These are phyloP conservation scores for Gasterosteus nipponicus DNA, from an alignment of 2,113 vertebrate genomes.

Conservation along the genomic window DNA sequence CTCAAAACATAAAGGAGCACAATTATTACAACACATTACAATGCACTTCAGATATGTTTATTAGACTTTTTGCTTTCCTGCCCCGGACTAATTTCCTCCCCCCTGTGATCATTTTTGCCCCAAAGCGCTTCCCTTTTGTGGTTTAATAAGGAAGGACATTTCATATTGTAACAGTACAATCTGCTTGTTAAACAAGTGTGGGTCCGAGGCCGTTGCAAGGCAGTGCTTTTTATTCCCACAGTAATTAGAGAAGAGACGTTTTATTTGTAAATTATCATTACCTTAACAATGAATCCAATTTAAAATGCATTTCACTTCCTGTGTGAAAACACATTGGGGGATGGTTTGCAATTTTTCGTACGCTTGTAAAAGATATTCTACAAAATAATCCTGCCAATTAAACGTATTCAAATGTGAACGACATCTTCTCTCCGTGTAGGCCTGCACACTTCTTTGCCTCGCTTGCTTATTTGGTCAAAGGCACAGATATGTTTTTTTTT, in stretches of 20 bases:
- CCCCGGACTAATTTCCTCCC: constrained; percentile 5
- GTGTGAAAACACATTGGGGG: not conserved
- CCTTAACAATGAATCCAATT: constrained; percentile 15
- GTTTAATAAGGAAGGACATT: not conserved
- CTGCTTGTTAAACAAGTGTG: constrained; percentile 33
- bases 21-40: not conserved
- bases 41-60: not conserved
- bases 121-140: not conserved
- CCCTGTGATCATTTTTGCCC: constrained; percentile 16
- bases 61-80: not conserved
- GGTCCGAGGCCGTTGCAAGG: constrained; percentile 3
- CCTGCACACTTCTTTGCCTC: constrained; percentile 28
- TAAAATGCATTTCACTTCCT: constrained; percentile 20
- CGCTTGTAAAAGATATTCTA: not conserved
- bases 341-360: not conserved
- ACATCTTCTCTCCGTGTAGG: constrained; percentile 18
- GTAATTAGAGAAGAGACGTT: constrained; percentile 7
- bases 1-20: not conserved
- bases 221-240: constrained; percentile 4
- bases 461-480: constrained; percentile 27
- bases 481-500: not conserved
- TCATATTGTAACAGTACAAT: constrained; percentile 3
- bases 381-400: constrained; percentile 19
- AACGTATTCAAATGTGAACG: constrained; percentile 9
- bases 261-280: constrained; percentile 11